Conservation (phyloP, 1,140 invertebrate species). For the Scylla paramamosain region DNA sequence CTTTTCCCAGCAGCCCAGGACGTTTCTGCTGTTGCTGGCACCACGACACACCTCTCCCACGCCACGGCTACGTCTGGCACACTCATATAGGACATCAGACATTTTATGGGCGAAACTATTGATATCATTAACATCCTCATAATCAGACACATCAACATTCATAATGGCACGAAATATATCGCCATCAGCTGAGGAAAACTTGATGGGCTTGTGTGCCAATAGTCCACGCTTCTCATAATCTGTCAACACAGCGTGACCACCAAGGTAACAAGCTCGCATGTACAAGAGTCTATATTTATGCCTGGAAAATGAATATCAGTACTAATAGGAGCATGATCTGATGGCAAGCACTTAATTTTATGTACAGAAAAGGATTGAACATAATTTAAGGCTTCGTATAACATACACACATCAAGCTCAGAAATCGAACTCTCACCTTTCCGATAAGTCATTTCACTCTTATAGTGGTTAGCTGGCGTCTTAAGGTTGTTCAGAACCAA, state of each 20-base stretch:
- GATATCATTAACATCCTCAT: neutral
- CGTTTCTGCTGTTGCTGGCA: neutral
- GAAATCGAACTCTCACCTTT: slow-evolving; percentile 5
- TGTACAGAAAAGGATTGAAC: slow-evolving; percentile 26
- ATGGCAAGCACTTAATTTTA: neutral
- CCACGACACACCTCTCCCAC: neutral
- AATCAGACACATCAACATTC: neutral
- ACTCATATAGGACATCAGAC: neutral
- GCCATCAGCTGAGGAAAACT: neutral
- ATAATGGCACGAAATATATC: neutral
- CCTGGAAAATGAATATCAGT: neutral
- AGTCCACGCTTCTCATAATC: neutral
- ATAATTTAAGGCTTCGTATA: neutral
- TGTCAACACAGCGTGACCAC: neutral
- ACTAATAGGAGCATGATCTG: neutral
- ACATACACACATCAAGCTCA: neutral
- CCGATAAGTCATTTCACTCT: neutral
- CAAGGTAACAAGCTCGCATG: neutral
- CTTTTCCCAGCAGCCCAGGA: neutral
- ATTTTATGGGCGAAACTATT: neutral
- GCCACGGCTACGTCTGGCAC: neutral
- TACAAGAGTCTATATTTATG: neutral
- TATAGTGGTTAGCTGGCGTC: neutral
- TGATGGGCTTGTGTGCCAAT: neutral
- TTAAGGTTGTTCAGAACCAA: neutral